Evolutionary conservation across 2,797 vertebrate genomes (phyloP).

Genomic region (Neoniphon sammara): DNA sequence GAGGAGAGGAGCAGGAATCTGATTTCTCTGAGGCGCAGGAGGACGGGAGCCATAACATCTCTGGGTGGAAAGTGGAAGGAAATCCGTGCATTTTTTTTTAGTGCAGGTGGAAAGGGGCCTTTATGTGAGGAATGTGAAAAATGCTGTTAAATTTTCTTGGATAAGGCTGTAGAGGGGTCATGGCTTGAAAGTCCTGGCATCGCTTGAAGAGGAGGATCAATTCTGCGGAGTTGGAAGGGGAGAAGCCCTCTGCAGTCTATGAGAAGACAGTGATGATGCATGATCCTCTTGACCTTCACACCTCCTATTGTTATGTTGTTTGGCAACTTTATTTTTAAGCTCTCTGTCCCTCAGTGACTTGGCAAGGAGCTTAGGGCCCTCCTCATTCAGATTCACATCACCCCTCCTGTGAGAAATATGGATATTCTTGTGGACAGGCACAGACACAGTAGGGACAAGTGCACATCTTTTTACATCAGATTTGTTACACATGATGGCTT

Average conservation of each 20-base stretch:
- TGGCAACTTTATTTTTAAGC: constrained; percentile 71
- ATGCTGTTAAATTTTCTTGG: constrained; percentile 59
- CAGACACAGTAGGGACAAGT: constrained; percentile 1
- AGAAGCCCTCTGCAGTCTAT: constrained; percentile 75
- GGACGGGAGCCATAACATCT: constrained; percentile 8
- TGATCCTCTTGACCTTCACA: constrained; percentile 77
- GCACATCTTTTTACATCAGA: constrained; percentile 15
- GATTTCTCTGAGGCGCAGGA: constrained; percentile 13
- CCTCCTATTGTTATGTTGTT: constrained; percentile 71
- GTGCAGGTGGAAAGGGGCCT: constrained; percentile 44
- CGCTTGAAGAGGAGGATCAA: constrained; percentile 72
- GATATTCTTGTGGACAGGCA: constrained; percentile 7
- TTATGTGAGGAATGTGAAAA: constrained; percentile 55
- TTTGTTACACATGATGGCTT: neutral
- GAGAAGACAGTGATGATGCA: constrained; percentile 73
- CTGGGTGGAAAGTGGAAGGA: constrained; percentile 17
- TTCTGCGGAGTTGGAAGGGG: constrained; percentile 76
- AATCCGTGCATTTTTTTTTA: constrained; percentile 18
- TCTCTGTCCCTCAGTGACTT: constrained; percentile 41
- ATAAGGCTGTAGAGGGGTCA: constrained; percentile 52
- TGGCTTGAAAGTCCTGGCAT: constrained; percentile 73
- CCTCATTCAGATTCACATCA: constrained; percentile 28
- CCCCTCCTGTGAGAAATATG: constrained; percentile 5
- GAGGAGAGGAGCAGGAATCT: constrained; percentile 17
- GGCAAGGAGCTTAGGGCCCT: constrained; percentile 20